Base-by-base conservation (phyloP, 2,888 invertebrate genomes). In the Patella caerulea region DNA sequence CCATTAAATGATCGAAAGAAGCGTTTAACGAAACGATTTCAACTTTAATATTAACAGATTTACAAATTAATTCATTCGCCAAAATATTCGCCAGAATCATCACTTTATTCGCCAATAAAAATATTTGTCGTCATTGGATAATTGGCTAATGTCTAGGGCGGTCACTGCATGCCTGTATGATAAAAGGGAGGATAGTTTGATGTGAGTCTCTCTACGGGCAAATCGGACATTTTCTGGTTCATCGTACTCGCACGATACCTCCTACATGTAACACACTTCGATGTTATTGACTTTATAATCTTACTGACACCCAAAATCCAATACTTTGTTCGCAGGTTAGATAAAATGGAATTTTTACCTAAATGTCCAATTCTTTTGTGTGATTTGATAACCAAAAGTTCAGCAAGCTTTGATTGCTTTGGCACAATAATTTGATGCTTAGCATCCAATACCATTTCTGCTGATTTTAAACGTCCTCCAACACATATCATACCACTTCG, bases 391-490 rank as follows among this genome's bases (percentile, higher is more conserved):
- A 78, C 34, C 19, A 78, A 34, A 29, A 78, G 65, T 45, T 59
- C 15, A 34, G 78, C 45, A n/a, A 78, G 56, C 4, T 9, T 56
- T 19, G 74, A 75, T 5, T 54, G 45, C 9, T 78, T 74, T n/a
- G 75, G 74, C 70, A 78, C 17, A 24, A 78, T 29, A 5, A 75
- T 15, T 34, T 45, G 78, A 65, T 78, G 78, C n/a, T 75, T 78
- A 7, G 17, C 45, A 56, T 75, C 59, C 19, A 29, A 70, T 15
- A 15, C n/a, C 19, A 78, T 29, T 5, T 24, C n/a, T 5, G 75
- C 55, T 7, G 14, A 29, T 11, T n/a, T 14, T 9, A 78, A 19
- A 1, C 78, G 59, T 29, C 78, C 74, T 3, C 74, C 76, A 4
- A 72, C 72, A 19, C 72, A 3, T 34, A 76, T 15, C 71, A 72